Conservation (phyloP, 2,888 invertebrate species). For the Abrostola tripartita region DNA sequence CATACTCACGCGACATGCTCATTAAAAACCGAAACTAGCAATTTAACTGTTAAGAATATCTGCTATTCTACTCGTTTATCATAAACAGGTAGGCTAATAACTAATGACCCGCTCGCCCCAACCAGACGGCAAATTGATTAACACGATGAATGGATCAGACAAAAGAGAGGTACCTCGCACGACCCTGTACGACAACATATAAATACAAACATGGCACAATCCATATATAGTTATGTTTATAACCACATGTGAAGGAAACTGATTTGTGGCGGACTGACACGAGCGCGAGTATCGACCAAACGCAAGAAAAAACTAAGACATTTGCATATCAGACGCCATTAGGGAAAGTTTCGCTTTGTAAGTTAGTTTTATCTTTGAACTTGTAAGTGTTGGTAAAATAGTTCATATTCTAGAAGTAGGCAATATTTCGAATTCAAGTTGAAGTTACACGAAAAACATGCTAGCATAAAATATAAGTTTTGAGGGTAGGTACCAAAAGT, state of each 20-base stretch:
- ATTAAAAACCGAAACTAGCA: too few species aligned
- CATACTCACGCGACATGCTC: too few species aligned
- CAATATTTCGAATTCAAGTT: not conserved
- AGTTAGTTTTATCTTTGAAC: not conserved
- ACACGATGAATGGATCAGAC: conserved; percentile 10
- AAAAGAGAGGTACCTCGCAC: conserved; percentile 43
- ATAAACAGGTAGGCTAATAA: not conserved
- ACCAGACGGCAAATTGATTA: conserved; percentile 1
- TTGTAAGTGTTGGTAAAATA: not conserved
- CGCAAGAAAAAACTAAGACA: conserved; percentile 58
- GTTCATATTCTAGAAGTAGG: conserved; percentile 4
- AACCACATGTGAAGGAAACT: conserved; percentile 45
- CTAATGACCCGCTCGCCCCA: conserved; percentile 11
- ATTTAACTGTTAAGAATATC: not conserved
- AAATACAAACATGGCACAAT: not conserved
- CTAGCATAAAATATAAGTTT: too few species aligned
- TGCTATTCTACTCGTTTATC: not conserved
- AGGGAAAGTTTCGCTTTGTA: conserved; percentile 30
- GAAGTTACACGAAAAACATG: too few species aligned
- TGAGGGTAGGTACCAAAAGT: too few species aligned
- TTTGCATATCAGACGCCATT: conserved; percentile 18
- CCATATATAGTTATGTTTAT: conserved; percentile 14
- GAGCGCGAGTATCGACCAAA: conserved; percentile 79
- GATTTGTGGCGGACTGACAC: conserved; percentile 68
- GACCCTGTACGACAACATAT: conserved; percentile 22